A percentile compares a stretch with the other conserved stretches of the same genome.
These are phyloP conservation scores for Ypsolopha sequella DNA, from an alignment of 2,888 invertebrate species.

Conservation along the genomic window DNA sequence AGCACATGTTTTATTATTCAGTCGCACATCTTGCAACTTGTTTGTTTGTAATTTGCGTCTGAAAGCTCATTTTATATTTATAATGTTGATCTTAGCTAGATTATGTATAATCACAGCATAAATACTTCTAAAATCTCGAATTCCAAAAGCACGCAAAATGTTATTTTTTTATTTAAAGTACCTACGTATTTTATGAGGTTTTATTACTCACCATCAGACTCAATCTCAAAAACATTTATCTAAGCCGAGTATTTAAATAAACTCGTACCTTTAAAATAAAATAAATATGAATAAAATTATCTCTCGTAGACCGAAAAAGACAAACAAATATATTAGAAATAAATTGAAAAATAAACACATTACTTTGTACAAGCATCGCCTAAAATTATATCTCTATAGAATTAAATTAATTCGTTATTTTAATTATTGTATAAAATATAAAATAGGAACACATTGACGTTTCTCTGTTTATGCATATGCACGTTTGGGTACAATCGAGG, in stretches of 20 bases:
- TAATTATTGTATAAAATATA: slow-evolving; percentile 59
- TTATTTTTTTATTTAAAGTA: too few relatives aligned
- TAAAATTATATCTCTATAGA: slow-evolving; percentile 62
- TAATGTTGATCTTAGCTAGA: background rate
- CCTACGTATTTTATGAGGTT: too few relatives aligned
- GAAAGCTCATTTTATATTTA: background rate
- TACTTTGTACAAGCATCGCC: slow-evolving; percentile 24
- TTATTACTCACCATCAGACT: too few relatives aligned
- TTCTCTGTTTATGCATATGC: slow-evolving; percentile 45
- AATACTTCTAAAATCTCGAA: too few relatives aligned
- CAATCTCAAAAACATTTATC: too few relatives aligned
- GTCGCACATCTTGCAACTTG: background rate
- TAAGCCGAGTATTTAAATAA: too few relatives aligned
- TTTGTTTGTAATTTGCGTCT: background rate
- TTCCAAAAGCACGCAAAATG: background rate
- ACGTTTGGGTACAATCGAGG: slow-evolving; percentile 40
- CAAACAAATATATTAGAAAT: background rate
- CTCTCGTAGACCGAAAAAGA: background rate
- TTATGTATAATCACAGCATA: too few relatives aligned
- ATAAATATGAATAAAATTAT: background rate
- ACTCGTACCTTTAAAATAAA: background rate
- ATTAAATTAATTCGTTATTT: slow-evolving; percentile 56
- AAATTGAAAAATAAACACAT: slow-evolving; percentile 1
- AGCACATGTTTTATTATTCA: slow-evolving; percentile 4
- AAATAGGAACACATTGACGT: slow-evolving; percentile 47